A percentile compares a stretch with the other conserved stretches of the same genome.
Evolutionary conservation across 2,113 vertebrate species (phyloP).

Genomic region (Rynchops niger): DNA sequence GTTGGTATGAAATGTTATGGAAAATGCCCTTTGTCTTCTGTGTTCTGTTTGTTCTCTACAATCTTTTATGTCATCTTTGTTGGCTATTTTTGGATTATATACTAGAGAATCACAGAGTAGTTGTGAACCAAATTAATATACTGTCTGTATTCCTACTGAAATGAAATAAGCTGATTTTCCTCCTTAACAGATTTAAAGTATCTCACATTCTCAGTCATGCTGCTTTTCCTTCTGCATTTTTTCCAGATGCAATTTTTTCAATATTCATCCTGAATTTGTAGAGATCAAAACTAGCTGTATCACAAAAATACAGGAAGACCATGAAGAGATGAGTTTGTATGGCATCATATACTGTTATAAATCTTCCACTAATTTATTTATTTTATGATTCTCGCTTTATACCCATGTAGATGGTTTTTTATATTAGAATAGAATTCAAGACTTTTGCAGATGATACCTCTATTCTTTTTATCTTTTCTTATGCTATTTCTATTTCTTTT

Average conservation of each 20-base stretch:
- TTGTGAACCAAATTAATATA: background rate
- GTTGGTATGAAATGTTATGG: background rate
- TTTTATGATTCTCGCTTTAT: background rate
- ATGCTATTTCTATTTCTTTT: background rate
- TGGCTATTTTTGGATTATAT: background rate
- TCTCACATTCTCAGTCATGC: background rate
- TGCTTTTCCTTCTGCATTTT: background rate
- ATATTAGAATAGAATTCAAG: background rate
- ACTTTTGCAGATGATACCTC: background rate
- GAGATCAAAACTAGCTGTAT: background rate
- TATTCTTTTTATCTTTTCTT: background rate
- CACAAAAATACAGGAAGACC: background rate
- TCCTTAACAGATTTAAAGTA: background rate
- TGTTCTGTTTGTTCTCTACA: background rate
- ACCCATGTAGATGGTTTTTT: background rate
- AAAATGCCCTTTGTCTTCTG: background rate
- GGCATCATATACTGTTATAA: background rate
- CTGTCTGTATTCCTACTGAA: background rate
- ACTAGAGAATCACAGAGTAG: background rate
- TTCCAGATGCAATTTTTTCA: background rate
- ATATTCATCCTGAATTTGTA: background rate
- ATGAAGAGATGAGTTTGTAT: background rate
- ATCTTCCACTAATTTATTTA: background rate
- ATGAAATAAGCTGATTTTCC: background rate
- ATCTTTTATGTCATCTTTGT: background rate